Evolutionary conservation across 2,888 invertebrate genomes (phyloP).

Genomic region (Bruchidius siliquastri): DNA sequence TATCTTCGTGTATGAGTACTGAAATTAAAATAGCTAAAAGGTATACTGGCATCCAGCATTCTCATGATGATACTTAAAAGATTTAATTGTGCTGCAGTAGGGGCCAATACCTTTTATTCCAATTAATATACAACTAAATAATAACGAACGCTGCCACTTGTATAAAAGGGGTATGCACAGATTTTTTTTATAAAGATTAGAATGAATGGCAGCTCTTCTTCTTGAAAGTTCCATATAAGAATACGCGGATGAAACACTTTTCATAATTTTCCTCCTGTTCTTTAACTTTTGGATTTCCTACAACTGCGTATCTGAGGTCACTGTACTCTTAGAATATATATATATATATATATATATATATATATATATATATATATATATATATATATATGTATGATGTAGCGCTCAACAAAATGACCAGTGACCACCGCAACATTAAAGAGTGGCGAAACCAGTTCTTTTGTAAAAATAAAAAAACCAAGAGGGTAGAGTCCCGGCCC

Average conservation of each 20-base stretch:
- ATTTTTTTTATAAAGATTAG: not conserved
- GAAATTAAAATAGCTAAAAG: not conserved
- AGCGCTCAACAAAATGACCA: not conserved
- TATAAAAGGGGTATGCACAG: not conserved
- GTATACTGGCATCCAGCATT: not conserved
- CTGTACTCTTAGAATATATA: too few species aligned
- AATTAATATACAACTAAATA: not conserved
- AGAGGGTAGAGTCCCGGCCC: slow-evolving; percentile 12
- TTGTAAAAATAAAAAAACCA: slow-evolving; percentile 1
- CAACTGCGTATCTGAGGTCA: too few species aligned
- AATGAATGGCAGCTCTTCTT: not conserved
- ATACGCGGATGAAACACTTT: not conserved
- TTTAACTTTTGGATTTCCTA: too few species aligned
- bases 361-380: too few species aligned
- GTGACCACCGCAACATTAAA: slow-evolving; percentile 8
- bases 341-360: too few species aligned
- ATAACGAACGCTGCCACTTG: not conserved
- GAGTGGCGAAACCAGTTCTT: slow-evolving; percentile 4
- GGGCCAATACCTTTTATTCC: not conserved
- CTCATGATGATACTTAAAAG: not conserved
- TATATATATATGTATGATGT: too few species aligned
- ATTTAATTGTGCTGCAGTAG: not conserved
- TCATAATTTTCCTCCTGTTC: not conserved
- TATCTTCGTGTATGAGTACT: not conserved
- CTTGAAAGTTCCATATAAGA: not conserved